Percentiles rank a stretch among this genome's conserved stretches.
Conservation (phyloP, 2,797 vertebrate genomes). For the Champsocephalus esox region DNA sequence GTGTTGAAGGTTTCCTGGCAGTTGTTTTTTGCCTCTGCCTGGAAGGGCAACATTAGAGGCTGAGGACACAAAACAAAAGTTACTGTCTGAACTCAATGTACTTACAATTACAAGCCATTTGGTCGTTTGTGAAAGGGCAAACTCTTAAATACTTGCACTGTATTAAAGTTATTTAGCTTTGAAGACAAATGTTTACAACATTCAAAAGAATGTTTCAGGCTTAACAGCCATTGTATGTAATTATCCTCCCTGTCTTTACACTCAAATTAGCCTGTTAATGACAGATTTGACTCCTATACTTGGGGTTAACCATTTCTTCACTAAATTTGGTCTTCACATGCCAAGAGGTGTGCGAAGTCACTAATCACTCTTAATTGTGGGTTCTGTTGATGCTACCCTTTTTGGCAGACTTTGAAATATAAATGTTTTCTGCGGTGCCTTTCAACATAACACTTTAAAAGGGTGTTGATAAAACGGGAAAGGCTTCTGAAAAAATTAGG, state of each 20-base stretch:
- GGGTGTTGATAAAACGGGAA: conserved; percentile 18
- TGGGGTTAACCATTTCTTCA: conserved; percentile 44
- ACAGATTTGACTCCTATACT: conserved; percentile 56
- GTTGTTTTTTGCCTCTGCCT: conserved; percentile 39
- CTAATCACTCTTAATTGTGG: conserved; percentile 70
- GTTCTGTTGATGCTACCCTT: conserved; percentile 46
- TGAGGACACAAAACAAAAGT: conserved; percentile 40
- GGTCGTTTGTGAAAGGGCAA: conserved; percentile 2
- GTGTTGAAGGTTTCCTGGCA: conserved; percentile 78
- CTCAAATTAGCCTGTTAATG: conserved; percentile 55
- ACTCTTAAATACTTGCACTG: conserved; percentile 10
- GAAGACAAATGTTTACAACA: conserved; percentile 15
- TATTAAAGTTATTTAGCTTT: background rate
- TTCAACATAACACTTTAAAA: conserved; percentile 42
- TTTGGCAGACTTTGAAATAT: conserved; percentile 57
- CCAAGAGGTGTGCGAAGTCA: conserved; percentile 61
- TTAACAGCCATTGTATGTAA: conserved; percentile 48
- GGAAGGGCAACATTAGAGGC: conserved; percentile 29
- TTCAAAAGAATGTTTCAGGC: conserved; percentile 29
- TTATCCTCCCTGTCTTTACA: conserved; percentile 52
- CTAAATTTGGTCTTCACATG: conserved; percentile 60
- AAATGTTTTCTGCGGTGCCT: conserved; percentile 35
- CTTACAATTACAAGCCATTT: conserved; percentile 1
- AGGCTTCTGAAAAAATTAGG: conserved; percentile 16
- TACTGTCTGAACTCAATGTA: conserved; percentile 29